Evolutionary conservation across 1,140 invertebrate genomes (phyloP).

Genomic region (Tetragonula clypearis): DNA sequence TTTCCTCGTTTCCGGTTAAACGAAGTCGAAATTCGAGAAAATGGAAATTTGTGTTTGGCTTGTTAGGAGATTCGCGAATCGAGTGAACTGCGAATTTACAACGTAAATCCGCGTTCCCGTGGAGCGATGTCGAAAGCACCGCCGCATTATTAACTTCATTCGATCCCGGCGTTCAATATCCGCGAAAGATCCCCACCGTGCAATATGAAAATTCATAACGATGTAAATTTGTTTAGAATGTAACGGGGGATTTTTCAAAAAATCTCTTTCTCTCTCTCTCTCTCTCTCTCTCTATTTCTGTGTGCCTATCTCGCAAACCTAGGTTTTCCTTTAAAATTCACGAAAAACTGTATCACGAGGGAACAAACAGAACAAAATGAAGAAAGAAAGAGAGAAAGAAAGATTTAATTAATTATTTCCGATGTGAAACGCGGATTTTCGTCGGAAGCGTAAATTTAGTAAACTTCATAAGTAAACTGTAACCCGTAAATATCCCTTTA

Average conservation of each 20-base stretch:
- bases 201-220: not conserved
- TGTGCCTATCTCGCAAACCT: too few relatives aligned
- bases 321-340: too few relatives aligned
- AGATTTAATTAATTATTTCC: not conserved
- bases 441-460: not conserved
- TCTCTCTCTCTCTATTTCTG: too few relatives aligned
- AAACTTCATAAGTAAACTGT: not conserved
- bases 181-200: not conserved
- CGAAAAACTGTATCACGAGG: not conserved
- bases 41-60: not conserved
- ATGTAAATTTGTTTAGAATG: not conserved
- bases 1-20: not conserved
- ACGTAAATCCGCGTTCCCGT: not conserved
- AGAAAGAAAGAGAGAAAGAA: too few relatives aligned
- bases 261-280: not conserved
- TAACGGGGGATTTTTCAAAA: not conserved
- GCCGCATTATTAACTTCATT: not conserved
- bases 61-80: slow-evolving; percentile 3
- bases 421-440: not conserved
- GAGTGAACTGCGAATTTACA: not conserved
- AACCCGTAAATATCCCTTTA: not conserved
- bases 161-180: not conserved
- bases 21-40: not conserved
- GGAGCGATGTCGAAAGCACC: not conserved
- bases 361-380: not conserved